Conservation (phyloP, 2,797 vertebrate species). For the Hafferia zeledoni region DNA sequence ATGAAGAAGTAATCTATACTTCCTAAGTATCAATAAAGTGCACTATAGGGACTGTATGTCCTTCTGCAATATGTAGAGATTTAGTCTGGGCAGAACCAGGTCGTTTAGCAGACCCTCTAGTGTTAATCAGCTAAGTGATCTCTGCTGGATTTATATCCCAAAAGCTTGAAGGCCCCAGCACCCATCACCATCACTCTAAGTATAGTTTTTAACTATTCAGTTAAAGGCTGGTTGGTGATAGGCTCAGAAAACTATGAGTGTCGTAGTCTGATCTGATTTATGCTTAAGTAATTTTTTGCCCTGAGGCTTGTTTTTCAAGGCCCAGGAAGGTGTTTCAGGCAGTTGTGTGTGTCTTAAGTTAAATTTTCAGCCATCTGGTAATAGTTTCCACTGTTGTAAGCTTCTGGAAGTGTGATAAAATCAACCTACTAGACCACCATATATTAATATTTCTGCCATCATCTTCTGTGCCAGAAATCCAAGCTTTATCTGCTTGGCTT, state of each 20-base stretch:
- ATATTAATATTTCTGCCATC: background rate
- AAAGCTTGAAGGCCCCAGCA: background rate
- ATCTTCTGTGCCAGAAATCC: background rate
- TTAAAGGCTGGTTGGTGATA: background rate
- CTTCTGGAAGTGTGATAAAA: background rate
- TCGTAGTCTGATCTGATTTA: background rate
- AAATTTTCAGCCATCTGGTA: background rate
- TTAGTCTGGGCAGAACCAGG: background rate
- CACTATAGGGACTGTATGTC: background rate
- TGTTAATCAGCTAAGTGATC: background rate
- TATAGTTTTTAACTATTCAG: background rate
- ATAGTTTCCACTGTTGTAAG: background rate
- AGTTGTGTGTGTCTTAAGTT: background rate
- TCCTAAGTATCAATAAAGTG: background rate
- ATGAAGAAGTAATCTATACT: background rate
- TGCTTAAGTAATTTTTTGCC: background rate
- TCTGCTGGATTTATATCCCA: background rate
- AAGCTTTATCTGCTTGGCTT: background rate
- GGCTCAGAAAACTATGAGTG: background rate
- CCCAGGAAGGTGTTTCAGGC: background rate
- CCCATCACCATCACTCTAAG: background rate
- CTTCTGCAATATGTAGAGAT: accelerated
- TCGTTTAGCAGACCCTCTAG: background rate
- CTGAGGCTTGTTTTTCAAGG: background rate
- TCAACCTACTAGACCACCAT: background rate